Conservation (phyloP, 2,888 invertebrate species). For the Pediacus dermestoides region DNA sequence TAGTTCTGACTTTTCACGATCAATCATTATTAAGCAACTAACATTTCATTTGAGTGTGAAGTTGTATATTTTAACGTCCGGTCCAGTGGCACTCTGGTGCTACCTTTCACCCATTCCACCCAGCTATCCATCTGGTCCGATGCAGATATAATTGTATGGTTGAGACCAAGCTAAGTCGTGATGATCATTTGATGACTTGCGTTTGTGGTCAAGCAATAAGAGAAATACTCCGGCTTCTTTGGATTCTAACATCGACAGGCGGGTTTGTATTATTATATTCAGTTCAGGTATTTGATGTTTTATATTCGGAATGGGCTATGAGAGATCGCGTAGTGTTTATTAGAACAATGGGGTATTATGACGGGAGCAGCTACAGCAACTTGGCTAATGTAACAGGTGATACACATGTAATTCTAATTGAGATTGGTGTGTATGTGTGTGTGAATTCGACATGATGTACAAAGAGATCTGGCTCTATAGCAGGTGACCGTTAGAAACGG, state of each 20-base stretch:
- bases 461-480: too few relatives aligned
- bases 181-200: constrained; percentile 39
- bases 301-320: neutral
- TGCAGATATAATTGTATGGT: constrained; percentile 36
- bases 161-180: constrained; percentile 31
- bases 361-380: neutral
- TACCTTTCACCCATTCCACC: constrained; percentile 3
- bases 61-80: constrained; percentile 26
- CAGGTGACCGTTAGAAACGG: too few relatives aligned
- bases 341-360: constrained; percentile 1
- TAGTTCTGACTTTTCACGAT: constrained; percentile 30
- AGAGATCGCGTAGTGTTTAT: constrained; percentile 1
- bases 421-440: constrained; percentile 1
- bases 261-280: too few relatives aligned
- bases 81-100: constrained; percentile 13
- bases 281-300: constrained; percentile 1
- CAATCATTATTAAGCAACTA: constrained; percentile 40
- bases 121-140: constrained; percentile 22
- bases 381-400: constrained; percentile 3
- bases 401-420: constrained; percentile 1
- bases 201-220: constrained; percentile 30
- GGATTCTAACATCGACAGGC: too few relatives aligned
- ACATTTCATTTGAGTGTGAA: constrained; percentile 34
- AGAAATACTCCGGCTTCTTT: constrained; percentile 28
- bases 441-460: neutral